phyloP scores from a whole-genome alignment of 2,113 vertebrate species.

The Gymnarchus niloticus region DNA sequence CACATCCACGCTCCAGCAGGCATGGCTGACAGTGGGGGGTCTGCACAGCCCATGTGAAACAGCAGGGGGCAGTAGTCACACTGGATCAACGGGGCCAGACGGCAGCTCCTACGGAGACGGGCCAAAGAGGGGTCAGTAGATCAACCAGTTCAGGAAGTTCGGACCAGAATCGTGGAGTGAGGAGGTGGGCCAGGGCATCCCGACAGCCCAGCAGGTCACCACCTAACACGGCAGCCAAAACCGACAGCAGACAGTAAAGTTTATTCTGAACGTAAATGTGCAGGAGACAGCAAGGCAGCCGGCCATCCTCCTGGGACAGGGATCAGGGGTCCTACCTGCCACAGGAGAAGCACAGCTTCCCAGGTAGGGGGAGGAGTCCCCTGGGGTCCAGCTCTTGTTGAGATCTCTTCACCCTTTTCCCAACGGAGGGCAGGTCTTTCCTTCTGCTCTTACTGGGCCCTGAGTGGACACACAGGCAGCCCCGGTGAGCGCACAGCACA shows the following conservation, averaged over 20 bases:
- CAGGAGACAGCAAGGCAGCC: background rate
- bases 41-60: slow-evolving; percentile 98
- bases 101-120: slow-evolving; percentile 79
- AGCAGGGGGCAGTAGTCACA: slow-evolving; percentile 96
- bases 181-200: background rate
- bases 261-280: too few species aligned
- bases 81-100: slow-evolving; percentile 89
- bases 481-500: background rate
- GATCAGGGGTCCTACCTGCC: slow-evolving; percentile 68
- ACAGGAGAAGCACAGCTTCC: slow-evolving; percentile 93
- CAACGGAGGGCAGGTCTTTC: slow-evolving; percentile 82
- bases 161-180: too few species aligned
- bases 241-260: too few species aligned
- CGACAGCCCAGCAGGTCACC: background rate
- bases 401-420: slow-evolving; percentile 85
- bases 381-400: slow-evolving; percentile 93
- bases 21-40: slow-evolving; percentile 92
- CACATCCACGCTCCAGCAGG: slow-evolving; percentile 98
- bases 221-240: too few species aligned
- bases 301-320: background rate
- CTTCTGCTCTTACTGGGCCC: slow-evolving; percentile 92
- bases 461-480: slow-evolving; percentile 36
- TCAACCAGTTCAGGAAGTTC: background rate
- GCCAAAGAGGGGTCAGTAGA: background rate
- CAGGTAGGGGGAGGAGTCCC: slow-evolving; percentile 87